phyloP scores from a whole-genome alignment of 2,888 invertebrate genomes.

The Acanthosepion lycidas region DNA sequence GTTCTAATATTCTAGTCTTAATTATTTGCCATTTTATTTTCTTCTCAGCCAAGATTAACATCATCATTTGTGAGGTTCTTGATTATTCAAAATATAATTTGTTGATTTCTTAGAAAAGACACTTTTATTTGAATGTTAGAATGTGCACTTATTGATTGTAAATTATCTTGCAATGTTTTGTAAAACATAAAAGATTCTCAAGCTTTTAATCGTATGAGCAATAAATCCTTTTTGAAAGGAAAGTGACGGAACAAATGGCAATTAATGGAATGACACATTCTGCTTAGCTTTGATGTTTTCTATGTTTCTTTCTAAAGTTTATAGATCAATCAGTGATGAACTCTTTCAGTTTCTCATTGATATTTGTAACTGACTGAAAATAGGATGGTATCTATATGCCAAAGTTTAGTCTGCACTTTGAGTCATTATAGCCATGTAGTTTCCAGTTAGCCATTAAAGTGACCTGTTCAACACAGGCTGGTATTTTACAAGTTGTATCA shows the following conservation, averaged over 20 bases:
- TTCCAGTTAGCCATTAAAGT: not conserved
- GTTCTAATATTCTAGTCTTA: not conserved
- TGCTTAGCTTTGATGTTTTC: not conserved
- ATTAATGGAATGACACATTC: slow-evolving; percentile 8
- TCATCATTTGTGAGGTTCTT: not conserved
- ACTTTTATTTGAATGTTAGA: not conserved
- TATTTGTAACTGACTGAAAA: slow-evolving; percentile 6
- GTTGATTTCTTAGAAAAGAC: not conserved
- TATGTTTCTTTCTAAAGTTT: not conserved
- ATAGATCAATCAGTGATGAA: slow-evolving; percentile 33
- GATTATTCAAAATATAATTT: not conserved
- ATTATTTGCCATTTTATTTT: not conserved
- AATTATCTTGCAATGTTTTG: not conserved
- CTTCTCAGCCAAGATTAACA: not conserved
- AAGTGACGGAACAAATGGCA: not conserved
- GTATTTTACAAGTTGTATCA: slow-evolving; percentile 8
- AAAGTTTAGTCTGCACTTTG: not conserved
- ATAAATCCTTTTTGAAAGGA: not conserved
- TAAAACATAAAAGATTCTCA: not conserved
- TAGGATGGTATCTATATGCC: slow-evolving; percentile 33
- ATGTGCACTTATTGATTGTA: not conserved
- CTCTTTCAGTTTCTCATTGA: slow-evolving; percentile 33
- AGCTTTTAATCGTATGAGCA: not conserved
- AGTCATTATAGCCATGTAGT: not conserved
- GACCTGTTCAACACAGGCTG: not conserved